A percentile compares a stretch with the other conserved stretches of the same genome.
Evolutionary conservation across 2,113 vertebrate genomes (phyloP).

Genomic region (Carassius carassius): DNA sequence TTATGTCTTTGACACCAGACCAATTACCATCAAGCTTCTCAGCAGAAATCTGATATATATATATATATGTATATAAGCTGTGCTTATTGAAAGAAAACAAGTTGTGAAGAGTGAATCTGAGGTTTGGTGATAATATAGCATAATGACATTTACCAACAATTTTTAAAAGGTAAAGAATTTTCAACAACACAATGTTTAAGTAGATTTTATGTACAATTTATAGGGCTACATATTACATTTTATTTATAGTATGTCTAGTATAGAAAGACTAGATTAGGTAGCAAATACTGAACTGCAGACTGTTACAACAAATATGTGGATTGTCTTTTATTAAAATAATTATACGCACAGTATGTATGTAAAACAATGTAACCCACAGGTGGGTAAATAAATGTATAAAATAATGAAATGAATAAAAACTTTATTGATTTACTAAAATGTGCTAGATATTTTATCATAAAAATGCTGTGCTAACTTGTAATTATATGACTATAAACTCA

Average conservation of each 20-base stretch:
- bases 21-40: neutral
- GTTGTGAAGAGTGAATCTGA: too few species aligned
- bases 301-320: neutral
- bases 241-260: neutral
- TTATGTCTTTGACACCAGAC: neutral
- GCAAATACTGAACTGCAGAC: neutral
- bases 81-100: too few species aligned
- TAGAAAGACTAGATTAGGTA: neutral
- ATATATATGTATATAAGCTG: too few species aligned
- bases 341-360: neutral
- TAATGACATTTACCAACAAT: too few species aligned
- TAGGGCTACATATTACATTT: neutral
- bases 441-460: neutral
- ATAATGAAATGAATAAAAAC: neutral
- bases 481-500: too few species aligned
- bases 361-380: neutral
- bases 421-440: neutral
- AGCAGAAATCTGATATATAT: neutral
- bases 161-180: too few species aligned
- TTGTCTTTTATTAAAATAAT: too few species aligned
- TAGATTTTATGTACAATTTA: neutral
- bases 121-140: too few species aligned
- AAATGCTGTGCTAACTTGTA: neutral
- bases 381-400: neutral
- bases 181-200: neutral